Percentiles rank a stretch among this genome's conserved stretches.
Evolutionary conservation across 2,888 invertebrate genomes (phyloP).

Genomic region (Lasioglossum figueresi): DNA sequence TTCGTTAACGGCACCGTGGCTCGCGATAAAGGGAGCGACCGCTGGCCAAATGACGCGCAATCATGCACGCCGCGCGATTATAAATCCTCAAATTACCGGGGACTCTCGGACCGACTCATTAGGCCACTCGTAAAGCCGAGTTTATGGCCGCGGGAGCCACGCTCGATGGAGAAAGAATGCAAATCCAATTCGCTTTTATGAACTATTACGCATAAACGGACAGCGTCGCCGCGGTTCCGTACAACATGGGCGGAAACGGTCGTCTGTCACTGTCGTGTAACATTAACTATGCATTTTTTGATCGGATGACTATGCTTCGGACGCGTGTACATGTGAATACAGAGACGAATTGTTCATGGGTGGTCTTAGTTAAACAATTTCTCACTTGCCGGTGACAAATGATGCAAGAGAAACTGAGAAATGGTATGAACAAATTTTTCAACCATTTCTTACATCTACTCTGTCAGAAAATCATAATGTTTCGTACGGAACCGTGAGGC

Average conservation of each 20-base stretch:
- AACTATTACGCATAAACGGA: not conserved
- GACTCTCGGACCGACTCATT: not conserved
- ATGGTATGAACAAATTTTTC: too few species aligned
- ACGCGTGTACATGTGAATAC: not conserved
- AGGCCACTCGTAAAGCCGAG: not conserved
- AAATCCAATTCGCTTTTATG: not conserved
- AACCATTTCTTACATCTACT: too few species aligned
- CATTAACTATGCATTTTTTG: not conserved
- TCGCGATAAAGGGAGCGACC: slow-evolving; percentile 17
- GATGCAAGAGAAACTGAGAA: not conserved
- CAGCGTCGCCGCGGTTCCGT: not conserved
- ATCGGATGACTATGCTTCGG: not conserved
- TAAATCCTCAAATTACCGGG: slow-evolving; percentile 16
- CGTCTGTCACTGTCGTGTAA: not conserved
- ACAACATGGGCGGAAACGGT: not conserved
- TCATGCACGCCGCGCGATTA: slow-evolving; percentile 27
- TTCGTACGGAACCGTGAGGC: not conserved
- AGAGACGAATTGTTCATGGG: not conserved
- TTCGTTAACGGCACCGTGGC: slow-evolving; percentile 29
- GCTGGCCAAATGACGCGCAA: slow-evolving; percentile 24
- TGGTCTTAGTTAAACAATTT: not conserved
- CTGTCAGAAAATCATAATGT: not conserved
- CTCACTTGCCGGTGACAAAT: not conserved
- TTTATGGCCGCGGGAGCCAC: not conserved
- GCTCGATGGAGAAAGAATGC: not conserved